phyloP scores from a whole-genome alignment of 2,888 invertebrate genomes.

The Julus scandinavius region DNA sequence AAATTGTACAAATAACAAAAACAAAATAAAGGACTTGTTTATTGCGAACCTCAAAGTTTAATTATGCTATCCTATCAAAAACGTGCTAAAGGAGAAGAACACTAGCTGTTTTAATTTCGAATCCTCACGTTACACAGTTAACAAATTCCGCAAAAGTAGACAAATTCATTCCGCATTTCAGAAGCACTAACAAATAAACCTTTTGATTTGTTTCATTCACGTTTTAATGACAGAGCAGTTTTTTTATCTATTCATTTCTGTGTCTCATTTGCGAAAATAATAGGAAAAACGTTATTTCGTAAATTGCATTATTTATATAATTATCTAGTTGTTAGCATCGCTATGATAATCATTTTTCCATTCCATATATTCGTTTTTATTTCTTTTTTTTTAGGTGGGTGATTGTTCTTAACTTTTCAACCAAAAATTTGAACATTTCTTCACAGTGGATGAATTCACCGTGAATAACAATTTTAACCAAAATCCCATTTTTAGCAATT shows the following conservation, averaged over 20 bases:
- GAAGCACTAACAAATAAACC: too few relatives aligned
- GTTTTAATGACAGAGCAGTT: too few relatives aligned
- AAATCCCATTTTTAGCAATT: neutral
- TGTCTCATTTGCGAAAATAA: too few relatives aligned
- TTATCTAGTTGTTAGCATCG: too few relatives aligned
- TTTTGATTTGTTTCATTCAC: too few relatives aligned
- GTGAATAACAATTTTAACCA: neutral
- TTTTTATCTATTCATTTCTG: too few relatives aligned
- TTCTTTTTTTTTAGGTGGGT: neutral
- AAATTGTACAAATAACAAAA: neutral
- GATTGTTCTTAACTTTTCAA: conserved; percentile 4
- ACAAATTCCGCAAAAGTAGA: too few relatives aligned
- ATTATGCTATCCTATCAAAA: neutral
- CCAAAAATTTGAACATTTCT: neutral
- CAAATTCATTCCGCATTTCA: too few relatives aligned
- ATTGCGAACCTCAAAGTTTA: neutral
- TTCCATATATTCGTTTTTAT: too few relatives aligned
- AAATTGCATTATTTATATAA: too few relatives aligned
- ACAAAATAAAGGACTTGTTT: neutral
- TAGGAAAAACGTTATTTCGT: too few relatives aligned
- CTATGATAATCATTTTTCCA: too few relatives aligned
- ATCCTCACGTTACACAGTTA: neutral
- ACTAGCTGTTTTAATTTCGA: neutral
- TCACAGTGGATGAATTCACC: neutral
- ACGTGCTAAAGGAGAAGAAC: neutral